A percentile compares a stretch with the other conserved stretches of the same genome.
These are phyloP conservation scores for Achatina immaculata DNA, from an alignment of 1,140 invertebrate species.

Conservation along the genomic window DNA sequence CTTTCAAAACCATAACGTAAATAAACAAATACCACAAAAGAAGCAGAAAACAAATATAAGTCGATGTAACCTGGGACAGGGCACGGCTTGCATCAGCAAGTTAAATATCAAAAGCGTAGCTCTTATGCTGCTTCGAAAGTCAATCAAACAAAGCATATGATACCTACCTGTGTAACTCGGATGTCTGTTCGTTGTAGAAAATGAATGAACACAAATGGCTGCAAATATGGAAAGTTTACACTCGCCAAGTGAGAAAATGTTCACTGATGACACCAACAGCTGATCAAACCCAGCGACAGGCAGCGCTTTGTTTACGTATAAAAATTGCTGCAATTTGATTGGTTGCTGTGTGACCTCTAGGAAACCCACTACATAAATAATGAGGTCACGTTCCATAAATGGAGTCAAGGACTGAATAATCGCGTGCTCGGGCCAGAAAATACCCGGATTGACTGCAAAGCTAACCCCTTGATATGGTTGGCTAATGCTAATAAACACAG, in stretches of 20 bases:
- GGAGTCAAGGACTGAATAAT: conserved; percentile 41
- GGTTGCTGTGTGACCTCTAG: conserved; percentile 37
- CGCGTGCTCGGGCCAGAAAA: conserved; percentile 39
- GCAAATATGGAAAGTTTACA: neutral
- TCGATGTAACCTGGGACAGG: too few species aligned
- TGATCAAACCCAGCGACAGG: conserved; percentile 47
- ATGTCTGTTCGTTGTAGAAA: too few species aligned
- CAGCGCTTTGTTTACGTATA: conserved; percentile 51
- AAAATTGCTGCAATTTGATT: conserved; percentile 36
- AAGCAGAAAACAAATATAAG: too few species aligned
- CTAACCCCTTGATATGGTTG: neutral
- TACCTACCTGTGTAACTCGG: too few species aligned
- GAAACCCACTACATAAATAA: conserved; percentile 43
- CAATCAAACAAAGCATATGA: too few species aligned
- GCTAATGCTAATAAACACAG: conserved; percentile 9
- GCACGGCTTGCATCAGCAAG: too few species aligned
- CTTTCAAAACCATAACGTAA: too few species aligned
- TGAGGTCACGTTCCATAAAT: conserved; percentile 41
- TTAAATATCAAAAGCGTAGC: too few species aligned
- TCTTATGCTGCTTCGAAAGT: too few species aligned
- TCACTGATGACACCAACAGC: conserved; percentile 37
- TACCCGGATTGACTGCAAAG: conserved; percentile 15
- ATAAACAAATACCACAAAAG: too few species aligned
- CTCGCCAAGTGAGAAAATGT: neutral
- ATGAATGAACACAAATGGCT: neutral